phyloP scores from a whole-genome alignment of 2,113 vertebrate genomes.

The Smithornis capensis region DNA sequence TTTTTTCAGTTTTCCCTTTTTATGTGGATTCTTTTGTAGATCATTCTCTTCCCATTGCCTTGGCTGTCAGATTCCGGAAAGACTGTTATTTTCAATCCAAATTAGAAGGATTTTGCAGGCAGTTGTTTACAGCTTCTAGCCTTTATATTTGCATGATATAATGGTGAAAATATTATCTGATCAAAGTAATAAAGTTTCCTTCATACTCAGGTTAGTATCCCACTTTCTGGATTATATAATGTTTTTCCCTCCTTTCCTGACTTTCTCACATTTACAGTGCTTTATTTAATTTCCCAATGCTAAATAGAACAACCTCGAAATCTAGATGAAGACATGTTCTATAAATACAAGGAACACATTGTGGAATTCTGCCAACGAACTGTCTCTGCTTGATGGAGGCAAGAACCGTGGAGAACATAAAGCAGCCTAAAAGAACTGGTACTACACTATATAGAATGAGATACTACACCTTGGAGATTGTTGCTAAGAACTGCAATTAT shows the following conservation, averaged over 20 bases:
- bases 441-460: no score
- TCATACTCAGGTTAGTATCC: neutral
- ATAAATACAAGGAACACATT: neutral
- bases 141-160: neutral
- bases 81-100: neutral
- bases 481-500: no score
- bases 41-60: neutral
- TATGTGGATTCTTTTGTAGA: neutral
- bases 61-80: neutral
- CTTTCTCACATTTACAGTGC: neutral
- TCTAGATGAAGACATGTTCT: neutral
- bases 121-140: neutral
- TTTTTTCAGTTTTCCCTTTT: neutral
- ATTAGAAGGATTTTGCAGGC: neutral
- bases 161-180: neutral
- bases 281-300: neutral
- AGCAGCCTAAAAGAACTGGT: no score
- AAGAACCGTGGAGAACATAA: no score
- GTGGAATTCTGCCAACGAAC: no score
- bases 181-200: neutral
- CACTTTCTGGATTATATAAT: neutral
- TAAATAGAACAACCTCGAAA: neutral
- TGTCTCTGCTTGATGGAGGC: no score
- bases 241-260: neutral
- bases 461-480: no score